Evolutionary conservation across 2,888 invertebrate genomes (phyloP), one percentile per base, ranked within the genome.

Genomic region (Drosophila kambysellisi): DNA sequence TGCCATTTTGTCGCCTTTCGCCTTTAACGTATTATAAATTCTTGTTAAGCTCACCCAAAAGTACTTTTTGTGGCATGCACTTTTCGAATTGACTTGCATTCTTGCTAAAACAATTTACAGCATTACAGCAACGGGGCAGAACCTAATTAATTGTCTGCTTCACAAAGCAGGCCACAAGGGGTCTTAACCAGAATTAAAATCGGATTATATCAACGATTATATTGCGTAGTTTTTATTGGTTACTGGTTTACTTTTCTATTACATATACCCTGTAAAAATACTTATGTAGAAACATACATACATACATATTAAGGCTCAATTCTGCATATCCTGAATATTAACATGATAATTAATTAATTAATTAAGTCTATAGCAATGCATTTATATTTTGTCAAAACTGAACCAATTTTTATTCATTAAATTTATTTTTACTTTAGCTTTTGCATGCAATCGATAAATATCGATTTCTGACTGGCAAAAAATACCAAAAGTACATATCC

Each of bases 11-110:
- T 68, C 58, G 61, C 61, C 35, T 65, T 59, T 60, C 64, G 61
- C 61, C 65, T 52, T 74, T 54, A 79, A 65, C 70, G 60, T 69
- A 66, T 74, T 72, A 61, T 56, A 53, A 50, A 59, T 41, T 50
- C 20, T 54, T 70, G 57, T 75, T 68, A 65, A 62, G 68, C 60
- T 71, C 62, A 51, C 58, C 64, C 32, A 59, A 53, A 35, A 25
- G 8, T 20, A 35, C 33, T 4, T 25, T 7, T 37, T 37, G 37
- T 25, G 20, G 46, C 46, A 46, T 15, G 48, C 48, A 48, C 15
- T 29, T 48, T 25, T 8, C 48, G 25, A 29, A 15, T 15, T 46
- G 17, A 20, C 12, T 46, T 20, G 17, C 29, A 30, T 50, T 50
- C 3, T 30, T 29, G 51, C 51, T 9, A 30, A 11, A 30, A 12